phyloP scores from a whole-genome alignment of 2,113 vertebrate species.

The Crocuta crocuta region DNA sequence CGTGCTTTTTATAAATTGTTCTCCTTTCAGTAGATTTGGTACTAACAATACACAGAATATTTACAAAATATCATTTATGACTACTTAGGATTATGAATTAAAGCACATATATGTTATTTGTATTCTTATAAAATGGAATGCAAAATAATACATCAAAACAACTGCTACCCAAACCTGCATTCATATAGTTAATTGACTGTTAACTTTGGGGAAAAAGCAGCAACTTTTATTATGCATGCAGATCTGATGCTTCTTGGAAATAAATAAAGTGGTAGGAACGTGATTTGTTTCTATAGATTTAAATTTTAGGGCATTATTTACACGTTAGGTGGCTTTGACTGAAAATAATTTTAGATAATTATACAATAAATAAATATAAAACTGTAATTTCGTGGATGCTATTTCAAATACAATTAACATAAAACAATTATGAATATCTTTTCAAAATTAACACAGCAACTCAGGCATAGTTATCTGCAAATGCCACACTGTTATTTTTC shows the following conservation, averaged over 20 bases:
- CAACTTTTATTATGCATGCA: conserved; percentile 49
- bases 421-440: conserved; percentile 68
- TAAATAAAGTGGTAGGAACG: background rate
- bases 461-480: conserved; percentile 68
- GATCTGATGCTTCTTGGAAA: conserved; percentile 18
- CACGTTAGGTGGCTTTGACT: background rate
- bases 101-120: background rate
- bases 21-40: background rate
- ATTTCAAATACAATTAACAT: conserved; percentile 70
- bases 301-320: conserved; percentile 44
- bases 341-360: conserved; percentile 65
- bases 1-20: background rate
- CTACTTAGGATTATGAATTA: background rate
- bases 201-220: background rate
- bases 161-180: background rate
- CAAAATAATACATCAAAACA: conserved; percentile 47
- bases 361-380: conserved; percentile 38
- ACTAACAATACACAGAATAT: background rate
- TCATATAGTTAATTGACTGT: conserved; percentile 59
- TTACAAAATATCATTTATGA: background rate
- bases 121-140: background rate
- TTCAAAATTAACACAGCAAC: conserved; percentile 57
- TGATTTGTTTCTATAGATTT: conserved; percentile 56
- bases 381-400: background rate
- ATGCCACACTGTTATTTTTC: conserved; percentile 41